phyloP scores from a whole-genome alignment of 2,888 invertebrate species.

The Lapara coniferarum region DNA sequence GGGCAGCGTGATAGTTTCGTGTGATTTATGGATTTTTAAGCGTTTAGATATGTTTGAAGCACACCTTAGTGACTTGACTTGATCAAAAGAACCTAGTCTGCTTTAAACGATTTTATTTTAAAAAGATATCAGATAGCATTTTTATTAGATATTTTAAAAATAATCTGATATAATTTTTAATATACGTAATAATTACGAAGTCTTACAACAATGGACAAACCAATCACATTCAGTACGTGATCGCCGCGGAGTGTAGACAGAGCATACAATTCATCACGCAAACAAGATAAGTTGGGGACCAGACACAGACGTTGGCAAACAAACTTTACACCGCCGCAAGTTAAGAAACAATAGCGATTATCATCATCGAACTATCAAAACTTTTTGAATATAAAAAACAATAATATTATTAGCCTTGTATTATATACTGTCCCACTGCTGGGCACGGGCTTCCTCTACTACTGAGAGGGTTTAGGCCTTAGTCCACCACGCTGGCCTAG shows the following conservation, averaged over 20 bases:
- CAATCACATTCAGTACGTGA: slow-evolving; percentile 32
- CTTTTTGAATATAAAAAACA: background rate
- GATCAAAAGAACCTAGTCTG: too few relatives aligned
- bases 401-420: too few relatives aligned
- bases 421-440: too few relatives aligned
- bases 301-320: slow-evolving; percentile 44
- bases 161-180: too few relatives aligned
- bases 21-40: background rate
- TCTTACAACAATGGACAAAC: background rate
- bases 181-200: background rate
- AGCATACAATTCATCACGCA: slow-evolving; percentile 48
- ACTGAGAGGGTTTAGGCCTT: too few relatives aligned
- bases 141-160: too few relatives aligned
- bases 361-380: background rate
- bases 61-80: too few relatives aligned
- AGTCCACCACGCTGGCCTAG: too few relatives aligned
- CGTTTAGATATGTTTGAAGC: background rate
- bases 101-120: too few relatives aligned
- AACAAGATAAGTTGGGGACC: slow-evolving; percentile 50
- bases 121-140: too few relatives aligned
- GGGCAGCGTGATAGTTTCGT: too few relatives aligned
- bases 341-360: background rate
- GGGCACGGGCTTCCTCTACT: too few relatives aligned
- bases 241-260: slow-evolving; percentile 32
- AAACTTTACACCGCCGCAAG: slow-evolving; percentile 19